phyloP scores from a whole-genome alignment of 2,113 vertebrate genomes.

The Acrocephalus kingi region DNA sequence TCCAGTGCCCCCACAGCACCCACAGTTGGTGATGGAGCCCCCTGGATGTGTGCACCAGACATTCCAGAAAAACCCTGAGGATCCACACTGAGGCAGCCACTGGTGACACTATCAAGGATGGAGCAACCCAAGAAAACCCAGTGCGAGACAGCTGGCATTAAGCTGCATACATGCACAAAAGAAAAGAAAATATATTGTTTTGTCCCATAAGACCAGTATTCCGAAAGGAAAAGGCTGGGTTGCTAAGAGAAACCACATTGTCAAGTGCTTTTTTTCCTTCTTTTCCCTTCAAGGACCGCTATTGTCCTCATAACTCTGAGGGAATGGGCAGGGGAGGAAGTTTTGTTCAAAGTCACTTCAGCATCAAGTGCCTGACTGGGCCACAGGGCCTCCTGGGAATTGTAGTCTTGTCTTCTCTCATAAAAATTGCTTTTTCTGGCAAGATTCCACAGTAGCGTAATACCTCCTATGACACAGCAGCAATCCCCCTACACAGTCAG shows the following conservation, averaged over 20 bases:
- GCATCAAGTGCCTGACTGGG: not conserved
- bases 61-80: not conserved
- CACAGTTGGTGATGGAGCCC: fast-evolving
- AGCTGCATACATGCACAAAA: not conserved
- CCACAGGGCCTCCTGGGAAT: not conserved
- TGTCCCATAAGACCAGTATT: not conserved
- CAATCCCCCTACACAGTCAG: not conserved
- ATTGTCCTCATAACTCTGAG: not conserved
- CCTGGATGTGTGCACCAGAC: fast-evolving
- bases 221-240: not conserved
- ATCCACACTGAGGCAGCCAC: not conserved
- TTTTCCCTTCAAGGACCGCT: not conserved
- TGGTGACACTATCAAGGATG: not conserved
- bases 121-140: not conserved
- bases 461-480: not conserved
- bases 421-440: not conserved
- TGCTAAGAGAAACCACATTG: not conserved
- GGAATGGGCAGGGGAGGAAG: not conserved
- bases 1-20: not conserved
- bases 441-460: fast-evolving
- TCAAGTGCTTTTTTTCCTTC: not conserved
- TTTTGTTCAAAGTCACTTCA: not conserved
- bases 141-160: not conserved
- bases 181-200: not conserved
- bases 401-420: not conserved